These are phyloP conservation scores for Conus betulinus DNA, from an alignment of 1,140 invertebrate species.

Conservation along the genomic window DNA sequence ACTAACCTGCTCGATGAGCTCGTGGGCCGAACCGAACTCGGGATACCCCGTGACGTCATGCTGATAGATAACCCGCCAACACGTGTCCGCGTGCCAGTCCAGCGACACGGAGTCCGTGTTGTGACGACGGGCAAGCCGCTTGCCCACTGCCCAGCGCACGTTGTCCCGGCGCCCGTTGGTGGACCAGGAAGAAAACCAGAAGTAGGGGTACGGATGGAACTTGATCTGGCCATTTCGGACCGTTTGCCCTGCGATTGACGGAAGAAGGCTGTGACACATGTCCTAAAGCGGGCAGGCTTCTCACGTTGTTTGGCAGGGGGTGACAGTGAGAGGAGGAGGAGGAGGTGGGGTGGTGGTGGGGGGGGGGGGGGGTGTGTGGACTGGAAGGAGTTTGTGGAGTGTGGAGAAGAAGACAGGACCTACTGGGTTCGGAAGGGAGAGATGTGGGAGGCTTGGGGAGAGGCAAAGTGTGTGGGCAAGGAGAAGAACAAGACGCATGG, in stretches of 20 bases:
- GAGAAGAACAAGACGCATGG: too few relatives aligned
- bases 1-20: conserved; percentile 32
- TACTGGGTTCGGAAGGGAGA: too few relatives aligned
- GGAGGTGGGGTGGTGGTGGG: too few relatives aligned
- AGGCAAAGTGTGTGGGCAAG: too few relatives aligned
- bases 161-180: conserved; percentile 41
- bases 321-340: too few relatives aligned
- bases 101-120: conserved; percentile 34
- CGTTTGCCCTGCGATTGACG: not conserved
- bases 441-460: too few relatives aligned
- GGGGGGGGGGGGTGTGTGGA: too few relatives aligned
- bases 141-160: conserved; percentile 31
- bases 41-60: conserved; percentile 35
- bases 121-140: conserved; percentile 10
- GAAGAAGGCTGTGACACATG: not conserved
- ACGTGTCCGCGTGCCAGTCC: conserved; percentile 48
- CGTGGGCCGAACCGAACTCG: conserved; percentile 20
- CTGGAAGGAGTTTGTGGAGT: too few relatives aligned
- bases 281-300: too few relatives aligned
- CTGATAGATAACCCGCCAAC: conserved; percentile 39
- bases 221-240: conserved; percentile 25
- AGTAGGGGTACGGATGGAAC: conserved; percentile 36
- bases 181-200: conserved; percentile 47
- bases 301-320: too few relatives aligned
- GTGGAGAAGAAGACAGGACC: too few relatives aligned